Evolutionary conservation across 2,797 vertebrate species (phyloP), one percentile per base, ranked within the genome.

Genomic region (Adrianichthys oophorus): DNA sequence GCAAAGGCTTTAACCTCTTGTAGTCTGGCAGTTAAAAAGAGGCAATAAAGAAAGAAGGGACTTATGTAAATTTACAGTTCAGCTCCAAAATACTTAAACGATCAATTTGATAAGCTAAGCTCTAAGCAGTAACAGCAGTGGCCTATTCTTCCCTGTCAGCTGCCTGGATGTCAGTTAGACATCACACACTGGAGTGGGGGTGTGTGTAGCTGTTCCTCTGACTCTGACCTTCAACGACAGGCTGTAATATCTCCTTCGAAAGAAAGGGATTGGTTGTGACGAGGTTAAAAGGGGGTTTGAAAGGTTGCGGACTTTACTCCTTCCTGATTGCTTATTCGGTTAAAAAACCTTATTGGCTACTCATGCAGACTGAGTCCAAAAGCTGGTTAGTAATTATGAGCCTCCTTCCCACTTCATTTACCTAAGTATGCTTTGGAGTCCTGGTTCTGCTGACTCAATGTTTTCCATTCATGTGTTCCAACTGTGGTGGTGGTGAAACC

Each of bases 181-280:
- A 67, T 41, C 62, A 53, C 59, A 81, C 70, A 74, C 70, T 47
- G 18, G 52, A 51, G 75, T 79, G 81, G 81, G 80, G 57, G 78
- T 83, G 77, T 5, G 59, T 75, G 72, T 58, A 64, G 56, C 57
- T 37, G 54, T 52, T 82, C 57, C 56, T 70, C 49, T 74, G 67
- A 78, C 70, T 70, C 63, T 84, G 86, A 86, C 79, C 81, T 84
- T 87, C 77, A 86, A 70, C 80, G 82, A 79, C 72, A 26, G 17
- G 32, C 77, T 65, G 72, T 73, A 87, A 86, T 74, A 69, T 79
- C 72, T 86, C 78, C 73, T 72, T 48, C 77, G 76, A 76, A 72
- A 72, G 54, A 32, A 52, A 44, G 54, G 62, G 52, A 56, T 46
- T 60, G 60, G 67, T 53, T 51, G 47, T 52, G 60, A 43, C 57